These are phyloP conservation scores for Poicephalus meyeri DNA, from an alignment of 2,113 vertebrate genomes.

Conservation along the genomic window DNA sequence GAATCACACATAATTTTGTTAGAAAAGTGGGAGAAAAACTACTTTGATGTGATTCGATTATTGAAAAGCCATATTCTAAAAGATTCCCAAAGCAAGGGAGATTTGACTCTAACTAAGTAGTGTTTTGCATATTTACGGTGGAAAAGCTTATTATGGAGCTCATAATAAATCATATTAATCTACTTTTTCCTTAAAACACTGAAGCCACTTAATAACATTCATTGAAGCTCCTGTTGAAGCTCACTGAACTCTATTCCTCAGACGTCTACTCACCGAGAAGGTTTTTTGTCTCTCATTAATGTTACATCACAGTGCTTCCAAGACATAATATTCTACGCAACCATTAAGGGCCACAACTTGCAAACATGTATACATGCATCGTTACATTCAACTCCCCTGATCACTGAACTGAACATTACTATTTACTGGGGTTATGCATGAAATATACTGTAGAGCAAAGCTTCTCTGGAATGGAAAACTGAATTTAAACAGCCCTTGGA, in stretches of 20 bases:
- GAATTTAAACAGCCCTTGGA: background rate
- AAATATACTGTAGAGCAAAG: background rate
- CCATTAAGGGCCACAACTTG: background rate
- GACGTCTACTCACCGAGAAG: background rate
- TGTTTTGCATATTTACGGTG: background rate
- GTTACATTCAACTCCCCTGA: background rate
- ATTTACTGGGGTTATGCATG: background rate
- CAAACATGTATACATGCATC: fast-evolving
- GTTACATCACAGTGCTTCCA: background rate
- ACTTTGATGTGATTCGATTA: slow-evolving; percentile 37
- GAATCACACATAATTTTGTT: background rate
- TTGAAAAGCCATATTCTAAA: slow-evolving; percentile 11
- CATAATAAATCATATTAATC: slow-evolving; percentile 32
- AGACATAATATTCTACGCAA: background rate
- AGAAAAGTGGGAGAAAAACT: slow-evolving; percentile 4
- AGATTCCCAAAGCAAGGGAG: slow-evolving; percentile 2
- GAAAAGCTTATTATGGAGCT: slow-evolving; percentile 8
- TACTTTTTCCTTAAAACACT: background rate
- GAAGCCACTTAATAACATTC: background rate
- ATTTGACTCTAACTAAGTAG: slow-evolving; percentile 1
- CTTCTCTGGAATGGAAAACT: background rate
- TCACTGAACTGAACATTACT: background rate
- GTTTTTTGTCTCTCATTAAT: background rate
- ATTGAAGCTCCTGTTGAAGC: background rate
- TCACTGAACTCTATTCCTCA: background rate